Evolutionary conservation across 2,113 vertebrate species (phyloP).

Genomic region (Oryzias curvinotus): DNA sequence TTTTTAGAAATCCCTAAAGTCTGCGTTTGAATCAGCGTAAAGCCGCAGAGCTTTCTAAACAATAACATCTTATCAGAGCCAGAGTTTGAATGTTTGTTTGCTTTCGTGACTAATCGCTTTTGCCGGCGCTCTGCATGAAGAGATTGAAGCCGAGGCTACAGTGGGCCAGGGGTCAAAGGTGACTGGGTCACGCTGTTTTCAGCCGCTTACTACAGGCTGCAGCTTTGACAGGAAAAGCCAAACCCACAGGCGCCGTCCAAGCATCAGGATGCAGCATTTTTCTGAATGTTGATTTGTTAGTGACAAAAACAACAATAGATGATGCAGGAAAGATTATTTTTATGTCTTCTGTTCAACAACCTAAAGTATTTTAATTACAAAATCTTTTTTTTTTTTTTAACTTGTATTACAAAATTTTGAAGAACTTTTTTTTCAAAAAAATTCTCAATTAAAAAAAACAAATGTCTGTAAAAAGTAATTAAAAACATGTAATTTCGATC

Average conservation of each 20-base stretch:
- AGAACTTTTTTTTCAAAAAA: no score
- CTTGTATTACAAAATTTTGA: no score
- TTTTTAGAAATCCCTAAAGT: conserved; percentile 1
- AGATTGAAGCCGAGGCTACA: conserved; percentile 27
- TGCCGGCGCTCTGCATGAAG: conserved; percentile 27
- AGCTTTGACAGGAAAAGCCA: not conserved
- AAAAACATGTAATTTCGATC: no score
- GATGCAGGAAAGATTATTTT: no score
- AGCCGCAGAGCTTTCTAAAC: not conserved
- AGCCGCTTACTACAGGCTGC: conserved; percentile 9
- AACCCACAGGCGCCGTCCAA: not conserved
- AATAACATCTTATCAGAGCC: no score
- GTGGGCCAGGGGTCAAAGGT: conserved; percentile 51
- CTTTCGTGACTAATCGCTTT: conserved; percentile 45
- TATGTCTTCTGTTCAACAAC: no score
- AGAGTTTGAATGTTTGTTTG: conserved; percentile 37
- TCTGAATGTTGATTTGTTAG: no score
- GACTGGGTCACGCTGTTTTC: conserved; percentile 53
- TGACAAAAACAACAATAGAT: no score
- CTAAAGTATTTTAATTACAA: no score
- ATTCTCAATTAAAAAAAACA: no score
- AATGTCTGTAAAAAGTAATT: no score
- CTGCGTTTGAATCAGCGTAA: conserved; percentile 20
- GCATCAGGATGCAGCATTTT: not conserved
- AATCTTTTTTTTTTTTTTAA: no score